Base-by-base conservation (phyloP, 2,888 invertebrate species). In the Teleogryllus oceanicus region DNA sequence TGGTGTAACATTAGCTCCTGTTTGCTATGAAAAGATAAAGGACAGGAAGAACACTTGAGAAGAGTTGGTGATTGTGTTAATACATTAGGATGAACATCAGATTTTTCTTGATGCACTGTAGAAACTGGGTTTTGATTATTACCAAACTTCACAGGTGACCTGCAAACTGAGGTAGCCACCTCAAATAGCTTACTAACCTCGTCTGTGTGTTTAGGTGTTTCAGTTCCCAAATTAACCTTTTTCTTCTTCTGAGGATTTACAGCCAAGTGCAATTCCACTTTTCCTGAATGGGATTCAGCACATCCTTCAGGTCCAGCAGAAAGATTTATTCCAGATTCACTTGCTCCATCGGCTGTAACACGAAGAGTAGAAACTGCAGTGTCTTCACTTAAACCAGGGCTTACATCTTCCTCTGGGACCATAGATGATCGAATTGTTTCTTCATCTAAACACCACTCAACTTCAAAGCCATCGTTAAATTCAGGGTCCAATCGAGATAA, bases 381-480 rank as follows among this genome's bases (percentile, higher is more conserved):
- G 37, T 37, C 37, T 37, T 37, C 37, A 37, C 37, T 37, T 37
- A 37, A 37, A 37, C 37, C 16, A 13, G 13, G 16, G n/a, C n/a
- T n/a, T 62, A 62, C 13, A 13, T 62, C 62, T n/a, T 62, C 62
- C 62, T 62, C 62, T 62, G 62, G 62, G 16, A 62, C 62, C n/a
- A 62, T 18, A n/a, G 62, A 62, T 13, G 62, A 62, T 18, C 62
- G 62, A 62, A 62, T 62, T 18, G 62, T 62, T n/a, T 62, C 62
- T 62, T 62, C 62, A 62, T 62, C 62, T 62, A 62, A n/a, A 62
- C 62, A 62, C 62, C 62, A 62, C 62, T 62, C 62, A 62, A 62
- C 62, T 62, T 62, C 62, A 62, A 62, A 62, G 13, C 62, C 62
- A n/a, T 62, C 62, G 16, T 62, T 62, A 62, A 62, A 62, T 62